Evolutionary conservation across 2,113 vertebrate species (phyloP).

Genomic region (Psittacara wagleri): DNA sequence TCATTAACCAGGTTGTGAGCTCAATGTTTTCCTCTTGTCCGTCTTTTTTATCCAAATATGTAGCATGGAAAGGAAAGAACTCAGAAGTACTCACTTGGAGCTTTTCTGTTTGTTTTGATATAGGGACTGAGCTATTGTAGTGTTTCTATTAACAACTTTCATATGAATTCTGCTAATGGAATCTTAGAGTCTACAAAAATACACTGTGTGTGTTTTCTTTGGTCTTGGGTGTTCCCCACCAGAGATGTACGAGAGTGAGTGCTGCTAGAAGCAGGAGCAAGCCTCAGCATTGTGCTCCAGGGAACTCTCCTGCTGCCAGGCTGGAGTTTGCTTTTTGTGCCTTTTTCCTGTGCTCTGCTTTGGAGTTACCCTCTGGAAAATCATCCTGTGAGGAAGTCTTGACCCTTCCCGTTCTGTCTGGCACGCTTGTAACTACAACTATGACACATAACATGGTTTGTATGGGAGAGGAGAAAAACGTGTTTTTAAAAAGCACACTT

Average conservation of each 20-base stretch:
- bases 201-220: not conserved
- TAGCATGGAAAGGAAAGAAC: not conserved
- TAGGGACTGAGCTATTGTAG: not conserved
- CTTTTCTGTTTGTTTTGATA: not conserved
- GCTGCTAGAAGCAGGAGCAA: not conserved
- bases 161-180: not conserved
- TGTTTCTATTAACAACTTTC: not conserved
- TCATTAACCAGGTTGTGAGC: too few species aligned
- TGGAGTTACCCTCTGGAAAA: not conserved
- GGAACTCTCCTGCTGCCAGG: rapidly evolving
- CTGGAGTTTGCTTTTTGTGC: not conserved
- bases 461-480: not conserved
- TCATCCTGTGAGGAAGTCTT: not conserved
- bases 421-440: not conserved
- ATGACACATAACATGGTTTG: not conserved
- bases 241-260: not conserved
- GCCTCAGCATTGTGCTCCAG: not conserved
- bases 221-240: rapidly evolving
- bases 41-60: rapidly evolving
- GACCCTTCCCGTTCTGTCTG: not conserved
- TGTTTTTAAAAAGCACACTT: not conserved
- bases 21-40: not conserved
- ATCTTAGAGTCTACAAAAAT: not conserved
- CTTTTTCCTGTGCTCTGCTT: not conserved
- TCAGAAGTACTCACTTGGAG: not conserved